phyloP scores from a whole-genome alignment of 2,113 vertebrate species.

The Pyrgilauda ruficollis region DNA sequence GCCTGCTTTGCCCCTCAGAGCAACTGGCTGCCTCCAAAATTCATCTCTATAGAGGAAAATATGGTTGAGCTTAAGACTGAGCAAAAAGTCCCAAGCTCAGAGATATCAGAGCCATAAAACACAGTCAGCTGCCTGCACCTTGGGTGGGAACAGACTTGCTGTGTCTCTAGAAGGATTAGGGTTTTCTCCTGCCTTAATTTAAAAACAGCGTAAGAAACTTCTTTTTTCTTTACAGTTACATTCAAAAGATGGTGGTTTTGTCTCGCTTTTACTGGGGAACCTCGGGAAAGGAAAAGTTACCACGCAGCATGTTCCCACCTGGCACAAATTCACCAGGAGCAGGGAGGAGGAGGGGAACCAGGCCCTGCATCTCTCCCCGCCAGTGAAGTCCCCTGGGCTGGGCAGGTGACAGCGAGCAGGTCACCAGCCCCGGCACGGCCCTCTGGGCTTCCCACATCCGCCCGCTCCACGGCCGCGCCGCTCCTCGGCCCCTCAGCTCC shows the following conservation, averaged over 20 bases:
- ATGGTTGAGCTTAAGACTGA: background rate
- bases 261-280: background rate
- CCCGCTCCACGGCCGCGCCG: too few relatives aligned
- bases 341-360: background rate
- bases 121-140: background rate
- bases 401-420: background rate
- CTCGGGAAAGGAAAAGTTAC: background rate
- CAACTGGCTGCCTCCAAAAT: background rate
- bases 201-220: background rate
- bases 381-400: background rate
- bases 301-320: background rate
- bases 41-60: background rate
- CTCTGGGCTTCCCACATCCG: background rate
- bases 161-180: background rate
- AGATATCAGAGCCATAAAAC: background rate
- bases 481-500: background rate
- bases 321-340: background rate
- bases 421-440: background rate
- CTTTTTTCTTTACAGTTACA: background rate
- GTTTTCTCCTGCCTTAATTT: background rate
- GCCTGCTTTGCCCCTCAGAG: background rate
- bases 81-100: background rate
- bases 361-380: rapidly evolving
- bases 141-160: rapidly evolving
- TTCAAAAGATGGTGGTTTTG: background rate